Conservation (phyloP, 2,113 vertebrate species). For the Heterochromis multidens region DNA sequence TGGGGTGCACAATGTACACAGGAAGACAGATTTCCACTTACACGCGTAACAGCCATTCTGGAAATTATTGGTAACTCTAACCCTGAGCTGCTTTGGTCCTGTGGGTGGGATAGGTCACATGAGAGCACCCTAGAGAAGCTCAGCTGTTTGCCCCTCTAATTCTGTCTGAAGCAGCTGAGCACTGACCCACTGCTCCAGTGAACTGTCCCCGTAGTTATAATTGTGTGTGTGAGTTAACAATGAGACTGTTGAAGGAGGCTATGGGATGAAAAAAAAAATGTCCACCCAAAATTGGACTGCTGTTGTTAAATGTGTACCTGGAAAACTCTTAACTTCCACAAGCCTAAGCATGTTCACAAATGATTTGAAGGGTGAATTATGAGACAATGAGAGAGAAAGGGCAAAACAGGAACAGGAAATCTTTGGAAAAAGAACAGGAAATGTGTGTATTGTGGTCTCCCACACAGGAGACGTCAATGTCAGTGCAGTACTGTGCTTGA, state of each 20-base stretch:
- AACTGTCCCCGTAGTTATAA: conserved; percentile 46
- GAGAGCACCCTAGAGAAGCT: conserved; percentile 67
- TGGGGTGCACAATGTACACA: background rate
- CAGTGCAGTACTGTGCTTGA: background rate
- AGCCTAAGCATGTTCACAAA: background rate
- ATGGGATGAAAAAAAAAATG: background rate
- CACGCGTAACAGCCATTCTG: background rate
- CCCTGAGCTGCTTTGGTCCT: conserved; percentile 39
- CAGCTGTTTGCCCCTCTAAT: conserved; percentile 75
- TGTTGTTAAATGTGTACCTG: background rate
- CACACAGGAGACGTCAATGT: background rate
- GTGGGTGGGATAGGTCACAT: conserved; percentile 69
- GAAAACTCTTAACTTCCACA: background rate
- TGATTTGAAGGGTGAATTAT: conserved; percentile 12
- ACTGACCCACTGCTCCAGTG: conserved; percentile 51
- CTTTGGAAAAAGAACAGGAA: conserved; percentile 60
- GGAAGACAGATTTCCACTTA: conserved; percentile 6
- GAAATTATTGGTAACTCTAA: conserved; percentile 57
- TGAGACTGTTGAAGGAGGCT: background rate
- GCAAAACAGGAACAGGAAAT: conserved; percentile 66
- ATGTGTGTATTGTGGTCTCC: conserved; percentile 25
- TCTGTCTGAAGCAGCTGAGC: conserved; percentile 72
- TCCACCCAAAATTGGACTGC: background rate
- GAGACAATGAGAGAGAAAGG: background rate
- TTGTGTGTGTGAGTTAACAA: background rate